Base-by-base conservation (phyloP, 2,113 vertebrate genomes). In the Pungitius pungitius region DNA sequence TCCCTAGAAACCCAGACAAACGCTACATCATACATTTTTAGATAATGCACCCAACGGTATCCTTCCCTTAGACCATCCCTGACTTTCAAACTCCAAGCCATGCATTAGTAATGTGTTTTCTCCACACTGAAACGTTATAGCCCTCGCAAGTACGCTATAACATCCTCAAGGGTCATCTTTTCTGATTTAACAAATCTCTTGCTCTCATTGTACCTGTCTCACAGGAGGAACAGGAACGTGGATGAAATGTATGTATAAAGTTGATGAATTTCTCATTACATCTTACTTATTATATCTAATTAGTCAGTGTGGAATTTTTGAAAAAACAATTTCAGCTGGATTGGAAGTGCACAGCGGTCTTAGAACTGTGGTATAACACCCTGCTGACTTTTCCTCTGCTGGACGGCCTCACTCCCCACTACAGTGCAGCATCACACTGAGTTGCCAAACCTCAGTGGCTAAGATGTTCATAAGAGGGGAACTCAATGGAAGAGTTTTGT, bases 371-470 rank as follows among this genome's bases (percentile, higher is more conserved):
- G 26, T 43, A 33, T 18, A 49, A 43, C 33, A 64, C 10, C 61
- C 61, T 20, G 26, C 61, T 63, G 61, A 45, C 61, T 63, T 20
- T n/a, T 30, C 42, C 61, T 63, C 26, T 26, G 26, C 61, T 63
- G 42, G 61, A 13, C 26, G 61, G 17, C 30, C 61, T 18, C 45
- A 20, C 61, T 30, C 42, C 61, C 62, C 43, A 35, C 20, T 33
- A 62, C 39, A 63, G 42, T n/a, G 61, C 42, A 45, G 20, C 61
- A n/a, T 63, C 61, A 63, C 42, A 30, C 61, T 47, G 42, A 47
- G 40, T 63, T 11, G 61, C 42, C 61, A 63, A n/a, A 64, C 62
- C 62, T 49, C 62, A 64, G 17, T 64, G 62, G 43, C 62, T 27
- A 47, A 49, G 43, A 49, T 33, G 33, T 64, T 49, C 62, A 30